A percentile compares a stretch with the other conserved stretches of the same genome.
phyloP scores from a whole-genome alignment of 2,113 vertebrate species.

The Suncus etruscus region DNA sequence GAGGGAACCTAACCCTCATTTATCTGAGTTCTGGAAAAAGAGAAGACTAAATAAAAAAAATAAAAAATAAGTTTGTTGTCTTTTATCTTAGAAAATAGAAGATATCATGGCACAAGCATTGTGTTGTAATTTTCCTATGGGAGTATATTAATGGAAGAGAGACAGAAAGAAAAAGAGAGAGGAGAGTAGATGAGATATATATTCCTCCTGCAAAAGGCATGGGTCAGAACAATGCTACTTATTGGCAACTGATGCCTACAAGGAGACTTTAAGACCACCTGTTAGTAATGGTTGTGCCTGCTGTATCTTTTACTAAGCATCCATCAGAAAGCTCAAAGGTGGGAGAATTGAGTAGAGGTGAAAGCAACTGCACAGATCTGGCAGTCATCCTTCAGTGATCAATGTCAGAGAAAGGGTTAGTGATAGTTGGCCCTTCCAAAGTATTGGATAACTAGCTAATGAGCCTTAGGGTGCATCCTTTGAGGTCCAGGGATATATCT shows the following conservation, averaged over 20 bases:
- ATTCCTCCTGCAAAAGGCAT: not conserved
- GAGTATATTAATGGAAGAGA: not conserved
- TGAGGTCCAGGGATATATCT: rapidly evolving
- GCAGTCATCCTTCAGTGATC: not conserved
- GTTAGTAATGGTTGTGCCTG: not conserved
- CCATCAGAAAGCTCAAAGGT: not conserved
- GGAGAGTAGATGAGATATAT: too few species aligned
- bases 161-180: not conserved
- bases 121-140: not conserved
- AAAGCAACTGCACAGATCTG: not conserved
- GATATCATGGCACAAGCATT: not conserved
- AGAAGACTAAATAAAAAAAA: not conserved
- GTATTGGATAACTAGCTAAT: not conserved
- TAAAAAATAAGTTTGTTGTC: not conserved
- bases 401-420: not conserved
- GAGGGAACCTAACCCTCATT: not conserved
- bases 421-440: not conserved
- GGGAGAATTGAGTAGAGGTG: not conserved
- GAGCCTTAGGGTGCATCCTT: not conserved
- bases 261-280: not conserved
- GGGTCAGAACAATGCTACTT: too few species aligned
- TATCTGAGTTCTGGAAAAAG: not conserved
- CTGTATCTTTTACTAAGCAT: too few species aligned
- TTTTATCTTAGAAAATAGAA: not conserved
- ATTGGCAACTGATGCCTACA: not conserved